phyloP scores from a whole-genome alignment of 2,113 vertebrate genomes.

The Proteles cristata region DNA sequence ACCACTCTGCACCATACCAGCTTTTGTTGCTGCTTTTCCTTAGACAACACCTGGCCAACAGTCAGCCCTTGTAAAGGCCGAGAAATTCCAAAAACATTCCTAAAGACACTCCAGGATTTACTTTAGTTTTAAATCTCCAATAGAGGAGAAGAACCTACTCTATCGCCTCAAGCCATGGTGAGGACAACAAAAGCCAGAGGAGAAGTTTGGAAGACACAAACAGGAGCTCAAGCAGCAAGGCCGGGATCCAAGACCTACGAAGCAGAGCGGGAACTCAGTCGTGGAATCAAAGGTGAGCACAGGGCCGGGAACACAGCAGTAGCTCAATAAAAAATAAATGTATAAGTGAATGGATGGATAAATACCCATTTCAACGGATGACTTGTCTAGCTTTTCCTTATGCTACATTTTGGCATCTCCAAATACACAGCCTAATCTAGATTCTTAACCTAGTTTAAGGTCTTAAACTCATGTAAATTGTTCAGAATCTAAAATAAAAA shows the following conservation, averaged over 20 bases:
- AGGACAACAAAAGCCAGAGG: background rate
- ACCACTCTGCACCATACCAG: background rate
- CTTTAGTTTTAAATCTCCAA: background rate
- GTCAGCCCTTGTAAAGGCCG: background rate
- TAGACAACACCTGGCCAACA: background rate
- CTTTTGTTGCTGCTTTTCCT: background rate
- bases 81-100: background rate
- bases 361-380: background rate
- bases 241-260: background rate
- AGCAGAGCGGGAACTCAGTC: background rate
- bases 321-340: background rate
- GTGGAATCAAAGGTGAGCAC: background rate
- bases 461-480: background rate
- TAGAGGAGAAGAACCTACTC: background rate
- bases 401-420: background rate
- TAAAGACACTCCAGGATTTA: background rate
- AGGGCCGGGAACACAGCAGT: background rate
- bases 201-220: background rate
- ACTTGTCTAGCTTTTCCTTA: background rate
- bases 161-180: background rate
- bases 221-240: background rate
- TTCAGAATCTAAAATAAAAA: conserved; percentile 39
- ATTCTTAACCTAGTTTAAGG: background rate
- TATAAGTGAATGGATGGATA: background rate
- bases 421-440: conserved; percentile 9